Evolutionary conservation across 2,113 vertebrate genomes (phyloP).

Genomic region (Bubalus kerabau): DNA sequence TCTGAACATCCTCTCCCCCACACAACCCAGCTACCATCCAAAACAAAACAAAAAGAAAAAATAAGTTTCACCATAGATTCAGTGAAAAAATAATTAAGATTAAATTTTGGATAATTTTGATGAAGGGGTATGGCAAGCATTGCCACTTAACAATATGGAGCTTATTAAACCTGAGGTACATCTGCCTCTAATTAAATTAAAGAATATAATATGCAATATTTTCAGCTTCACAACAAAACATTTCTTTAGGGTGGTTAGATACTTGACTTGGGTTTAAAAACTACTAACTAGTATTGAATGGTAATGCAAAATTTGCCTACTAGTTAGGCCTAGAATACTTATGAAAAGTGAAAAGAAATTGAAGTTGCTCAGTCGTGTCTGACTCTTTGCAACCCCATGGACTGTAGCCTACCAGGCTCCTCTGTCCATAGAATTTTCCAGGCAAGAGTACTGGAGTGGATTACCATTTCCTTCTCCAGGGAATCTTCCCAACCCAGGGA

Average conservation of each 20-base stretch:
- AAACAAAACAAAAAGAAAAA: not conserved
- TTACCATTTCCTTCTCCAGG: not conserved
- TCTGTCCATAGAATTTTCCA: not conserved
- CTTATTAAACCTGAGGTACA: not conserved
- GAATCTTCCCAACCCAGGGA: not conserved
- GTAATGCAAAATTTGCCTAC: not conserved
- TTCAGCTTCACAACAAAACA: conserved; percentile 6
- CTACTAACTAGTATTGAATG: not conserved
- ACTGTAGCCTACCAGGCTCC: not conserved
- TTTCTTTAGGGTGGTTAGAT: conserved; percentile 28
- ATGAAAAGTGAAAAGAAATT: not conserved
- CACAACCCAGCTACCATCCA: not conserved
- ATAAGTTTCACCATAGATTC: not conserved
- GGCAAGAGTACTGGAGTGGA: not conserved
- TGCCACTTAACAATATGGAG: conserved; percentile 26
- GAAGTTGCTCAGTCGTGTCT: not conserved
- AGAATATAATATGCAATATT: not conserved
- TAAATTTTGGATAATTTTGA: not conserved
- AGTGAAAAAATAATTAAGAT: conserved; percentile 3
- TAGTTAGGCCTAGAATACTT: not conserved
- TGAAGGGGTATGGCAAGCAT: not conserved
- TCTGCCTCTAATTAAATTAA: conserved; percentile 45
- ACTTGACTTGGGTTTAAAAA: not conserved
- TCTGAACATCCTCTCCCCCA: not conserved
- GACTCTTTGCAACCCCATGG: not conserved